These are phyloP conservation scores for Drosophila mayri DNA, from an alignment of 1,140 invertebrate genomes.

Conservation along the genomic window DNA sequence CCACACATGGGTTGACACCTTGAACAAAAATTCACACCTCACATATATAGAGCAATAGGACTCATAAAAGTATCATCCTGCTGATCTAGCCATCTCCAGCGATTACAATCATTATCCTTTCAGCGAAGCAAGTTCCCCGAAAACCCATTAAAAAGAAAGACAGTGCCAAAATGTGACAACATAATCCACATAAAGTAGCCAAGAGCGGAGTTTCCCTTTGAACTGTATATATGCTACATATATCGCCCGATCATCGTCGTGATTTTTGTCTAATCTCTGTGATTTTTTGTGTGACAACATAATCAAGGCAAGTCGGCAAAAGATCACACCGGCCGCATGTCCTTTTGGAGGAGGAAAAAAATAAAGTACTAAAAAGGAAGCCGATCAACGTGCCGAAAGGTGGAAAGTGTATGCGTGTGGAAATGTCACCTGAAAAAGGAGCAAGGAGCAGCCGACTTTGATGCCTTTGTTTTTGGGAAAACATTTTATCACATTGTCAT, in stretches of 20 bases:
- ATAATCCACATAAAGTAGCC: slow-evolving; percentile 47
- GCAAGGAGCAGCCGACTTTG: slow-evolving; percentile 55
- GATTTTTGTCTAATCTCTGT: slow-evolving; percentile 66
- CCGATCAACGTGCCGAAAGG: slow-evolving; percentile 74
- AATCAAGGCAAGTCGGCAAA: slow-evolving; percentile 55
- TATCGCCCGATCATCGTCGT: slow-evolving; percentile 37
- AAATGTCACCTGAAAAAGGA: slow-evolving; percentile 74
- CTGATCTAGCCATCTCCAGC: slow-evolving; percentile 18
- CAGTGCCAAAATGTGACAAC: slow-evolving; percentile 52
- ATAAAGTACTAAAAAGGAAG: slow-evolving; percentile 7
- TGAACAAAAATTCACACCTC: background rate
- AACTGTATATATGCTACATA: slow-evolving; percentile 4
- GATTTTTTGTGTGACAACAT: slow-evolving; percentile 72
- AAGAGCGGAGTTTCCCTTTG: slow-evolving; percentile 12
- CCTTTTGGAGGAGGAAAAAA: slow-evolving; percentile 29
- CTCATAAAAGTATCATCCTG: slow-evolving; percentile 17
- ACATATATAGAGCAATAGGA: background rate
- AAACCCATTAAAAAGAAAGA: slow-evolving; percentile 38
- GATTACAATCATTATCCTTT: slow-evolving; percentile 22
- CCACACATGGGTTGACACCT: slow-evolving; percentile 10
- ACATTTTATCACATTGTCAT: slow-evolving; percentile 76
- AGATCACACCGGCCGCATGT: slow-evolving; percentile 70
- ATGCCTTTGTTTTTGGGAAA: slow-evolving; percentile 61
- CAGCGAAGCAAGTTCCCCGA: slow-evolving; percentile 20
- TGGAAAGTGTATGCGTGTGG: slow-evolving; percentile 35